A percentile compares a stretch with the other conserved stretches of the same genome.
Evolutionary conservation across 64 coral and sea anemone genomes (phyloP).

Genomic region (Montipora efflorescens): DNA sequence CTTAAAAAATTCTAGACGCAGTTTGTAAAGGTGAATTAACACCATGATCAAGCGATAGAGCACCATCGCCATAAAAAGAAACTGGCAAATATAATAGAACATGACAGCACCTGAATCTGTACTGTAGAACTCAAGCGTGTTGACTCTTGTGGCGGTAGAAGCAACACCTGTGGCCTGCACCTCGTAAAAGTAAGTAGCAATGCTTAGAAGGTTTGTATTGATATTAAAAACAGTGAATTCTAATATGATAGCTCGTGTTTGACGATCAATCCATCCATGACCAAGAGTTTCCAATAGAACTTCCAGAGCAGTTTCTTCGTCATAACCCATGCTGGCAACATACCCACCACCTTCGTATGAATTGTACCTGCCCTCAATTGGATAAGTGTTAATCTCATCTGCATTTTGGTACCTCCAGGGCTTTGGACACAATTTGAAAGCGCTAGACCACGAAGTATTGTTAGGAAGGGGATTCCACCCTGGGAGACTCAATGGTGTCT

Average conservation of each 20-base stretch:
- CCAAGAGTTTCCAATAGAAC: not conserved
- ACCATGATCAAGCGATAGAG: constrained; percentile 8
- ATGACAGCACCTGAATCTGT: constrained; percentile 17
- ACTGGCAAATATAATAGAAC: constrained; percentile 26
- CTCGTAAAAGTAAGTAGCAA: constrained; percentile 23
- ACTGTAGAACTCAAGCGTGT: constrained; percentile 19
- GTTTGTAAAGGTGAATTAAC: not conserved
- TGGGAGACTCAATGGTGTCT: not conserved
- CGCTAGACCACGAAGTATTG: constrained; percentile 12
- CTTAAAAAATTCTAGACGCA: constrained; percentile 7
- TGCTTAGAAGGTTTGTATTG: constrained; percentile 10
- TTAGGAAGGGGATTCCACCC: not conserved
- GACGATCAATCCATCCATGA: constrained; percentile 27
- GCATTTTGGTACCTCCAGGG: constrained; percentile 15
- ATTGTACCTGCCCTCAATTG: not conserved
- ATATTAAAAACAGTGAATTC: constrained; percentile 13
- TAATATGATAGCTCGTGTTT: constrained; percentile 8
- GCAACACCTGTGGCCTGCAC: not conserved
- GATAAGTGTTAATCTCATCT: not conserved
- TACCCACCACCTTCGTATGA: constrained; percentile 15
- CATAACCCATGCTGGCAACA: constrained; percentile 5
- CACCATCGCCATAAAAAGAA: constrained; percentile 24
- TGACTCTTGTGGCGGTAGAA: not conserved
- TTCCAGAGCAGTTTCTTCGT: not conserved
- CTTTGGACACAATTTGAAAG: not conserved